Evolutionary conservation across 2,888 invertebrate species (phyloP).

Genomic region (Calameuta pallipes): DNA sequence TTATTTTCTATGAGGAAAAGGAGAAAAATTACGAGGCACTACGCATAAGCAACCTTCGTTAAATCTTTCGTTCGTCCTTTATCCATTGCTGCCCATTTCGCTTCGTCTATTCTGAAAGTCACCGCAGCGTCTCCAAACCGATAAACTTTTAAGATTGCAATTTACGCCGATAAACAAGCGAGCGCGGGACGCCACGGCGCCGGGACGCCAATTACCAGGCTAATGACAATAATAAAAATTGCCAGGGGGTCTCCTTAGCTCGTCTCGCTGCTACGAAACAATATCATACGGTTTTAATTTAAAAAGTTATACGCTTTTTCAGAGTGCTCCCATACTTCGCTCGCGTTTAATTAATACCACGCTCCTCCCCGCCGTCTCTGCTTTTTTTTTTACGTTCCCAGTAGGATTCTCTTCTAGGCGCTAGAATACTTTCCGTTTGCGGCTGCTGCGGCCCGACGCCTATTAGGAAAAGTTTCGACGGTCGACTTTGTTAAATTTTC

Average conservation of each 20-base stretch:
- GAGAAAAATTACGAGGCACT: neutral
- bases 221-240: slow-evolving; percentile 4
- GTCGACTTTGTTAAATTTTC: slow-evolving; percentile 1
- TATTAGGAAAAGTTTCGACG: neutral
- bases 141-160: slow-evolving; percentile 5
- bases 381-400: neutral
- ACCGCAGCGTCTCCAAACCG: neutral
- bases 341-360: slow-evolving; percentile 1
- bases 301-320: neutral
- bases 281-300: slow-evolving; percentile 5
- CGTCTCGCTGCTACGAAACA: neutral
- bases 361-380: neutral
- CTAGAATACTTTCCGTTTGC: neutral
- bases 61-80: neutral
- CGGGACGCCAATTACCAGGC: slow-evolving; percentile 1
- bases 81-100: neutral
- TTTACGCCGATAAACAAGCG: slow-evolving; percentile 1
- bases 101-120: slow-evolving; percentile 5
- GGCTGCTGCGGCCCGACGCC: neutral
- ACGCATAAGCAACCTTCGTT: neutral
- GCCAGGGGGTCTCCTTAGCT: neutral
- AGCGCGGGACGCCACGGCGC: neutral
- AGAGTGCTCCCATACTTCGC: neutral
- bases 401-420: neutral
- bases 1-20: neutral